Conservation (phyloP, 2,797 vertebrate species). For the Allobates femoralis region DNA sequence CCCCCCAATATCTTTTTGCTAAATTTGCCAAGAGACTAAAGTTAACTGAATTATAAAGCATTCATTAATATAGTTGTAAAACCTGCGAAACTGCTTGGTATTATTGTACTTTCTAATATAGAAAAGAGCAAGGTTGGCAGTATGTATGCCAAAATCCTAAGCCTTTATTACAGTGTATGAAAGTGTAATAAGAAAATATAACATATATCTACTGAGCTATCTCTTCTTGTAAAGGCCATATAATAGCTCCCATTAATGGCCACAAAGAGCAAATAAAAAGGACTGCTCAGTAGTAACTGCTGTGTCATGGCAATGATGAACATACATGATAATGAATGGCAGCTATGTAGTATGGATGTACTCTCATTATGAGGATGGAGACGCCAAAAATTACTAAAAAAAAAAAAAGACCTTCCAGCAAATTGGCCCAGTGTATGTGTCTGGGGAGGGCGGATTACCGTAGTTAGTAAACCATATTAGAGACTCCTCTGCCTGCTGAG, state of each 20-base stretch:
- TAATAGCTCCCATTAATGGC: neutral
- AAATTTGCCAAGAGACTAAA: constrained; percentile 7
- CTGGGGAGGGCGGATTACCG: neutral
- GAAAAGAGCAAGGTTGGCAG: neutral
- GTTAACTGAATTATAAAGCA: neutral
- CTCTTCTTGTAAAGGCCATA: neutral
- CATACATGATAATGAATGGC: neutral
- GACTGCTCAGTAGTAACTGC: neutral
- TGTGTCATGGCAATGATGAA: neutral
- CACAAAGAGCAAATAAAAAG: neutral
- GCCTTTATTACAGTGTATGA: neutral
- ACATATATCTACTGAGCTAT: neutral
- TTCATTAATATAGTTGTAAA: constrained; percentile 2
- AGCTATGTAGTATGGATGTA: neutral
- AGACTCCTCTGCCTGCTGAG: neutral
- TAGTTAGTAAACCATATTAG: neutral
- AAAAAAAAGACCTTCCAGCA: neutral
- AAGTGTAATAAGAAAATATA: neutral
- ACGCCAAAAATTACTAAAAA: neutral
- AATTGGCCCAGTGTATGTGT: neutral
- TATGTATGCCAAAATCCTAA: neutral
- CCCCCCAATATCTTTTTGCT: neutral
- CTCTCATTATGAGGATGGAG: neutral
- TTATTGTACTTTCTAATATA: constrained; percentile 3
- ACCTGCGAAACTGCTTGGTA: neutral